Conservation (phyloP, 2,888 invertebrate genomes). For the Oegoconia quadripuncta region DNA sequence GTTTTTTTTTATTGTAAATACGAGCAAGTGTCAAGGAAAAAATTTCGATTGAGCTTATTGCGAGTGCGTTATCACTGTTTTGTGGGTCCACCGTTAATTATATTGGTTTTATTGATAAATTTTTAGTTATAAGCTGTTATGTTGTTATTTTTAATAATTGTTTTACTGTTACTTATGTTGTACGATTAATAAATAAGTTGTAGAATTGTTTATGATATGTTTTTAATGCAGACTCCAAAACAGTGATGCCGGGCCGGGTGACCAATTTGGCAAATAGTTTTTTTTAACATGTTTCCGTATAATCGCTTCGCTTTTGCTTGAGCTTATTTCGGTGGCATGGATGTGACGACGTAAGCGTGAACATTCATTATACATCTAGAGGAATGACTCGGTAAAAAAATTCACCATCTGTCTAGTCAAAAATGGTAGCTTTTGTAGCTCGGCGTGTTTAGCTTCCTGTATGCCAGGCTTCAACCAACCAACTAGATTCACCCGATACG, state of each 20-base stretch:
- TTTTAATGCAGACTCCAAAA: slow-evolving; percentile 27
- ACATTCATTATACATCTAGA: no score
- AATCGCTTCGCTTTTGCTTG: slow-evolving; percentile 75
- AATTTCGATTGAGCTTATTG: slow-evolving; percentile 17
- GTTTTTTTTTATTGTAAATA: slow-evolving; percentile 65
- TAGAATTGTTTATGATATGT: background rate
- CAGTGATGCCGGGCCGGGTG: slow-evolving; percentile 39
- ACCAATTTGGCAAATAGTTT: slow-evolving; percentile 21
- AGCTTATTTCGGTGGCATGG: slow-evolving; percentile 64
- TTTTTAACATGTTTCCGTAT: slow-evolving; percentile 31
- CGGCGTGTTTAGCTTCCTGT: no score
- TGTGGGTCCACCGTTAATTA: slow-evolving; percentile 40
- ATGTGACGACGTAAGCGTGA: slow-evolving; percentile 36
- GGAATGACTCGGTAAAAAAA: no score
- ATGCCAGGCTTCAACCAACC: no score
- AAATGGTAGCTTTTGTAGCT: no score
- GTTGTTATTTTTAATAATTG: slow-evolving; percentile 19
- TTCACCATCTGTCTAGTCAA: no score
- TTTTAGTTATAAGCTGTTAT: background rate
- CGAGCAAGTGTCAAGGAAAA: slow-evolving; percentile 74
- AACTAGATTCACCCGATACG: no score
- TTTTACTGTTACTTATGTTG: slow-evolving; percentile 12
- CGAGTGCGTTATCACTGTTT: slow-evolving; percentile 48
- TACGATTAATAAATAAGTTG: background rate
- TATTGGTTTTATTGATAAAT: background rate